phyloP scores from a whole-genome alignment of 1,140 invertebrate species.

The Neodiprion lecontei region DNA sequence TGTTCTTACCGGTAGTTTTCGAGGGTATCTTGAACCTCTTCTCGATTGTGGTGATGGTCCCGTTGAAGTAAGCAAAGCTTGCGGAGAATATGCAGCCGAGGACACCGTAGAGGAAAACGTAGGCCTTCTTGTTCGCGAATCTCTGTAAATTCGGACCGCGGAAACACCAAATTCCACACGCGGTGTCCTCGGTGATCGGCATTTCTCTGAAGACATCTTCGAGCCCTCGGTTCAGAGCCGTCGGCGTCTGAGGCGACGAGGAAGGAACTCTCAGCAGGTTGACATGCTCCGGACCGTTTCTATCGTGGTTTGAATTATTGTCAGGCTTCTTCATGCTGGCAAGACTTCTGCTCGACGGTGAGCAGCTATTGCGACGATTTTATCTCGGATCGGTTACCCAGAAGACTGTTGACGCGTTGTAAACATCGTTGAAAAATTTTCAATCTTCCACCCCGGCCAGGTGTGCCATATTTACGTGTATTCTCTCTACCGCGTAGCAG shows the following conservation, averaged over 20 bases:
- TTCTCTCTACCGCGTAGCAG: no score
- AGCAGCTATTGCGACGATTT: neutral
- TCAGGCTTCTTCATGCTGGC: constrained; percentile 37
- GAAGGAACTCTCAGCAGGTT: constrained; percentile 46
- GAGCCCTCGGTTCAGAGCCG: constrained; percentile 50
- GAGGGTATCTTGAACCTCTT: constrained; percentile 83
- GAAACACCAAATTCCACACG: constrained; percentile 70
- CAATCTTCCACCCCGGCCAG: no score
- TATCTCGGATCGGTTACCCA: neutral
- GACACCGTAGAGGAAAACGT: constrained; percentile 76
- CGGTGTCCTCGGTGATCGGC: constrained; percentile 67
- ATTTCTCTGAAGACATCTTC: constrained; percentile 62
- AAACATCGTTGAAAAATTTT: no score
- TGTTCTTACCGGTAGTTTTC: constrained; percentile 70
- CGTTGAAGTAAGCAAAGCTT: constrained; percentile 78
- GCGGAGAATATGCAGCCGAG: constrained; percentile 78
- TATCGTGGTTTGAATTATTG: constrained; percentile 41
- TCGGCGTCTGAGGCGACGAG: constrained; percentile 41
- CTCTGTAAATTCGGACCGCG: constrained; percentile 66
- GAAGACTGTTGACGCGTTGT: no score
- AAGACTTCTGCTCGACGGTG: neutral
- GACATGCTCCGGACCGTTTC: constrained; percentile 50
- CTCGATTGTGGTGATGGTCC: constrained; percentile 80
- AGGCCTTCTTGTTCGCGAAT: constrained; percentile 79
- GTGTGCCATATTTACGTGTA: no score